These are phyloP conservation scores for Rhagoletis pomonella DNA, from an alignment of 1,140 invertebrate genomes.

Conservation along the genomic window DNA sequence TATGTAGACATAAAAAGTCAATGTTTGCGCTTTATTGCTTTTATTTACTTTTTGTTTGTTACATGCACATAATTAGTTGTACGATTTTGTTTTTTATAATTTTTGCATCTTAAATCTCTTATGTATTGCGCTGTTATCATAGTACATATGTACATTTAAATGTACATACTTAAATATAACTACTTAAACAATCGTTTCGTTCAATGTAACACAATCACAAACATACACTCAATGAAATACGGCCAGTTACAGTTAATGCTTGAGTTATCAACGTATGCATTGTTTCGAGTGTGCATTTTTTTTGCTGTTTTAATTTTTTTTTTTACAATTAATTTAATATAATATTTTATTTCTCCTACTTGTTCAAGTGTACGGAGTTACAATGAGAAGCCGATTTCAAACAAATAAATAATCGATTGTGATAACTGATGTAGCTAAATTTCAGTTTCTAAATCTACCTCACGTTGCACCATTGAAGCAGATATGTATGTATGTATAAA, in stretches of 20 bases:
- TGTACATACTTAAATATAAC: too few relatives aligned
- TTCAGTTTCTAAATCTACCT: conserved; percentile 34
- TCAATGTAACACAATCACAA: background rate
- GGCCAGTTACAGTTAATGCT: background rate
- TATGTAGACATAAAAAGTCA: background rate
- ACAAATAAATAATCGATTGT: conserved; percentile 35
- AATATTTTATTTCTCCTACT: background rate
- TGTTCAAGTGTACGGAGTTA: conserved; percentile 3
- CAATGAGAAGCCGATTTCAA: background rate
- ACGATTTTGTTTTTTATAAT: conserved; percentile 6
- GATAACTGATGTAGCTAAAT: conserved; percentile 43
- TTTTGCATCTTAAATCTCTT: background rate
- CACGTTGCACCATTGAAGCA: conserved; percentile 34
- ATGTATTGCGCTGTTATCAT: background rate
- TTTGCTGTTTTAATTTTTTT: background rate
- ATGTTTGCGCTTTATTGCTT: background rate
- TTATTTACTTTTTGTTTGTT: background rate
- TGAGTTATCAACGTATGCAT: background rate
- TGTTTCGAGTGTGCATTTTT: background rate
- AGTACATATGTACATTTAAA: background rate
- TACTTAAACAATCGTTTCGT: too few relatives aligned
- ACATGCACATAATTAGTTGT: background rate
- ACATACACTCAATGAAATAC: background rate
- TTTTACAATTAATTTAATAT: background rate
- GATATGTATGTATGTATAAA: background rate